These are phyloP conservation scores for Oligia strigilis DNA, from an alignment of 2,888 invertebrate genomes.

Conservation along the genomic window DNA sequence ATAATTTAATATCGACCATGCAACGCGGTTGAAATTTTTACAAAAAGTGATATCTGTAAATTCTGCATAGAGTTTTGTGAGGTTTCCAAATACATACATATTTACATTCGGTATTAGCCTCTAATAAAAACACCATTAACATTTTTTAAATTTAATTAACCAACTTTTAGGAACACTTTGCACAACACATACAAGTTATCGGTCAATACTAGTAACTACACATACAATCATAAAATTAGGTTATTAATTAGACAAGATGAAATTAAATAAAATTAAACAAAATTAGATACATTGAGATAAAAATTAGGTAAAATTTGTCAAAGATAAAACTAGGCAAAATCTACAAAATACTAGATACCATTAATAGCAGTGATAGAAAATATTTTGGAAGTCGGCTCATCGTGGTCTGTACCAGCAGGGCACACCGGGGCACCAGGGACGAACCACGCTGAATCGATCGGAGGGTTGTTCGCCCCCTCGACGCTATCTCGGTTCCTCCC, in stretches of 20 bases:
- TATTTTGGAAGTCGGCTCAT: constrained; percentile 1
- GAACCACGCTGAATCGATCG: constrained; percentile 75
- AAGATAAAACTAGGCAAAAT: not conserved
- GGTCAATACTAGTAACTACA: not conserved
- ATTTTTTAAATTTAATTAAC: not conserved
- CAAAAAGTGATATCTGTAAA: not conserved
- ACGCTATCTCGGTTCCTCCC: constrained; percentile 42
- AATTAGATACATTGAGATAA: not conserved
- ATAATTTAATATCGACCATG: not conserved
- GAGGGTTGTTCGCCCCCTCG: constrained; percentile 68
- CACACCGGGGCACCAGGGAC: constrained; percentile 54
- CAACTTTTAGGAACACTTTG: not conserved
- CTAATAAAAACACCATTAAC: not conserved
- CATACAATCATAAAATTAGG: no score
- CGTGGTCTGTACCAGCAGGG: constrained; percentile 16
- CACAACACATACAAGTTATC: not conserved
- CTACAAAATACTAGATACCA: not conserved
- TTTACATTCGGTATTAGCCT: not conserved
- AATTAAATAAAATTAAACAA: not conserved
- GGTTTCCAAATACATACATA: not conserved
- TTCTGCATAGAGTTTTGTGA: not conserved
- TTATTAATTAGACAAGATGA: not conserved
- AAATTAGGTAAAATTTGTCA: no score
- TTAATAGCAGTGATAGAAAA: not conserved
- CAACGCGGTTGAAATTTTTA: not conserved